These are phyloP conservation scores for Eupeodes luniger DNA, from an alignment of 2,888 invertebrate genomes.

Conservation along the genomic window DNA sequence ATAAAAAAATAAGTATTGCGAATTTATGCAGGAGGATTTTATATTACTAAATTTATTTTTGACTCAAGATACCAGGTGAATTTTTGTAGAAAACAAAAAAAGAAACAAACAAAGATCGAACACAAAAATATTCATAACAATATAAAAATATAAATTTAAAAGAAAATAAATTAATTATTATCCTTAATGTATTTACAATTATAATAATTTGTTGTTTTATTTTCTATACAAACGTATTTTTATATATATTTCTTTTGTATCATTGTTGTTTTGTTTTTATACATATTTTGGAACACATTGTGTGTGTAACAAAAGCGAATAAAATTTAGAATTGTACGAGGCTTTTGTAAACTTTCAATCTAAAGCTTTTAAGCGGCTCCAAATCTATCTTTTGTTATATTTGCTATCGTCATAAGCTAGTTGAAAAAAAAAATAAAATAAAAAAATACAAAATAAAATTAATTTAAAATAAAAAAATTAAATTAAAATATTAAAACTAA, in stretches of 20 bases:
- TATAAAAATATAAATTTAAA: conserved; percentile 70
- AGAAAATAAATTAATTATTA: conserved; percentile 15
- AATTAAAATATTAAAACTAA: not conserved
- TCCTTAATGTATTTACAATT: conserved; percentile 62
- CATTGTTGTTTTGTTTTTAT: conserved; percentile 37
- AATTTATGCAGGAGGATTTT: conserved; percentile 53
- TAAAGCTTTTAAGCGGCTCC: conserved; percentile 31
- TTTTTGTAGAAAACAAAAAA: conserved; percentile 57
- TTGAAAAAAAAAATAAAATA: not conserved
- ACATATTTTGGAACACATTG: conserved; percentile 57
- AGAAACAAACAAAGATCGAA: conserved; percentile 3
- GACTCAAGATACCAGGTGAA: conserved; percentile 77
- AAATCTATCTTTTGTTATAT: not conserved
- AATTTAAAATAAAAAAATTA: not conserved
- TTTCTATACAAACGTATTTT: conserved; percentile 51
- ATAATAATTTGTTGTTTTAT: conserved; percentile 41
- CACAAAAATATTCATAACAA: conserved; percentile 33
- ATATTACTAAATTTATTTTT: conserved; percentile 58
- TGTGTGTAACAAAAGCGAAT: conserved; percentile 54
- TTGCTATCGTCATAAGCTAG: conserved; percentile 22
- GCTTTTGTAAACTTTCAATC: conserved; percentile 37
- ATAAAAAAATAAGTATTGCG: conserved; percentile 24
- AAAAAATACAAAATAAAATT: not conserved
- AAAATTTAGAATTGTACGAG: conserved; percentile 67
- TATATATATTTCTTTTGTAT: conserved; percentile 34